These are phyloP conservation scores for Brachyhypopomus gauderio DNA, from an alignment of 2,113 vertebrate genomes.

Conservation along the genomic window DNA sequence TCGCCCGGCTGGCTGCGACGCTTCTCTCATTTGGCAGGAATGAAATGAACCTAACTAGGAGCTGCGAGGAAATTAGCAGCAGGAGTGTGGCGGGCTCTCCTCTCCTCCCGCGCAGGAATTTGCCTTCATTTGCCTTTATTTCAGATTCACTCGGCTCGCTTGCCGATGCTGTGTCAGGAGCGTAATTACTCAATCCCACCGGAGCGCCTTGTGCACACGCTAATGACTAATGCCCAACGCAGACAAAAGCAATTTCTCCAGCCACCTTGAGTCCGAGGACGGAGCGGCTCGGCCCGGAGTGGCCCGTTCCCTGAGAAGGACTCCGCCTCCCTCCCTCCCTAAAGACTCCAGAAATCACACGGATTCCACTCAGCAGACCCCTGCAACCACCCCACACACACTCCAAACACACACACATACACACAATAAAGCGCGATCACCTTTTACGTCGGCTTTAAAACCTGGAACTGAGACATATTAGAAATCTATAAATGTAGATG, in stretches of 20 bases:
- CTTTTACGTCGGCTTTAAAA: conserved; percentile 47
- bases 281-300: conserved; percentile 39
- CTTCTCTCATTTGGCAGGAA: conserved; percentile 68
- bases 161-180: conserved; percentile 62
- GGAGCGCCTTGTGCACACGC: conserved; percentile 60
- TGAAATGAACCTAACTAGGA: conserved; percentile 65
- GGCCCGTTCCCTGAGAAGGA: conserved; percentile 10
- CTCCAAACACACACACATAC: neutral
- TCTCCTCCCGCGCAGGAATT: conserved; percentile 60
- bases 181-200: conserved; percentile 66
- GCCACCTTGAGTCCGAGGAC: conserved; percentile 65
- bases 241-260: conserved; percentile 70
- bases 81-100: conserved; percentile 48
- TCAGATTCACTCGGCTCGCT: conserved; percentile 60
- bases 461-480: conserved; percentile 24
- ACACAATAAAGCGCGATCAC: conserved; percentile 25
- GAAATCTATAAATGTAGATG: conserved; percentile 49
- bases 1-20: conserved; percentile 57
- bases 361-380: conserved; percentile 3
- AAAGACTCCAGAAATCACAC: conserved; percentile 19
- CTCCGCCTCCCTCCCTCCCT: conserved; percentile 1
- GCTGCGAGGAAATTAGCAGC: conserved; percentile 62
- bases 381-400: neutral
- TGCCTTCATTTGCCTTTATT: conserved; percentile 66
- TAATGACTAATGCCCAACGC: conserved; percentile 62